Conservation (phyloP, 2,888 invertebrate species). For the Pantelozetes paolii region DNA sequence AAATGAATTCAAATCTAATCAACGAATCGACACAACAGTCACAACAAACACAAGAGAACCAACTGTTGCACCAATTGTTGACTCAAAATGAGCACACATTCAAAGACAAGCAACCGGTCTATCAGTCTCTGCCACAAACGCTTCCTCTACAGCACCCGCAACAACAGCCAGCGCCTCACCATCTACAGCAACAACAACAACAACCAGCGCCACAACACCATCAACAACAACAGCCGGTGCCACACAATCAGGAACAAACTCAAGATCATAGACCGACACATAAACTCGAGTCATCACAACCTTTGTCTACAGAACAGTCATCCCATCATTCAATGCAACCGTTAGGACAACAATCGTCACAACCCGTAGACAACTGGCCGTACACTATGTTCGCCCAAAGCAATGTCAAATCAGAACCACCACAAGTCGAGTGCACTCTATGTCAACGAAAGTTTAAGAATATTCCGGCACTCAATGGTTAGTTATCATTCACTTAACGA, state of each 20-base stretch:
- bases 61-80: constrained; percentile 42
- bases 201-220: constrained; percentile 9
- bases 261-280: no score
- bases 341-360: constrained; percentile 57
- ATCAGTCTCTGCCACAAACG: constrained; percentile 18
- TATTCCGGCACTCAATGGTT: constrained; percentile 92
- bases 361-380: constrained; percentile 31
- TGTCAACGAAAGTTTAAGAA: constrained; percentile 96
- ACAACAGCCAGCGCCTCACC: constrained; percentile 54
- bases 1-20: not conserved
- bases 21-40: constrained; percentile 24
- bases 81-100: constrained; percentile 25
- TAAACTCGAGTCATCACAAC: constrained; percentile 68
- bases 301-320: constrained; percentile 58
- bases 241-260: no score
- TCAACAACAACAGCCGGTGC: not conserved
- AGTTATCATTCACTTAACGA: not conserved
- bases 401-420: constrained; percentile 21
- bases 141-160: not conserved
- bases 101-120: constrained; percentile 4
- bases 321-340: constrained; percentile 55
- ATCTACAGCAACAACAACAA: constrained; percentile 50
- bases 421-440: constrained; percentile 77
- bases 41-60: constrained; percentile 39
- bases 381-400: constrained; percentile 28